Evolutionary conservation across 2,113 vertebrate genomes (phyloP), one percentile per base, ranked within the genome.

Genomic region (Aegithalos caudatus): DNA sequence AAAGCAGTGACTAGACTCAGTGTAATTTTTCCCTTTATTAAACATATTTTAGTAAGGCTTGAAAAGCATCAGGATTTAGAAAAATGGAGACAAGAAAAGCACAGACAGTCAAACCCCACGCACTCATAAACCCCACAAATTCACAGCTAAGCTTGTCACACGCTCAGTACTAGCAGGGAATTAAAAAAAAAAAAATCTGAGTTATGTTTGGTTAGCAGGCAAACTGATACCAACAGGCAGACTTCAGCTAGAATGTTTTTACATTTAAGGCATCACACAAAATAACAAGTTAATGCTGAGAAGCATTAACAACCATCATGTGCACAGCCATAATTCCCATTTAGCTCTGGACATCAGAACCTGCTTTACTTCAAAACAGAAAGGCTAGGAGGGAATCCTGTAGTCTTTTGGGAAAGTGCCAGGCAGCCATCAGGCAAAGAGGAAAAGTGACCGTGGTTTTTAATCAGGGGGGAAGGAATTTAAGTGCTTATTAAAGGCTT

Each of bases 241-340:
- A 83, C 80, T 88, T 48, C 88, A 92, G 72, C 64, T 28, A 28
- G 67, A 60, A 47, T 78, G 56, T 66, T 83, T 35, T 51, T 35
- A 90, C 76, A 88, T 83, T 88, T 92, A 95, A 94, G 92, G 95
- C 82, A 95, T 81, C 67, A 83, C 92, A 92, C 81, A 90, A 81
- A 83, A 24, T 10, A 91, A 47, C 25, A 86, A 66, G 38, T 83
- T 60, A 95, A 89, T 28, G 66, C 94, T 74, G 16, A 29, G 42
- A 80, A 90, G 79, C 35, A 4, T 44, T 83, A 40, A 78, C 88
- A 69, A 82, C 20, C 79, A 71, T 60, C 65, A 80, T 23, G 56
- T 90, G 81, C 81, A 84, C 60, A 88, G 80, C 94, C 80, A 58
- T 70, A 81, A 78, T 20, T 85, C 81, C 47, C 61, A 60, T 54